phyloP scores from a whole-genome alignment of 1,140 invertebrate genomes.

The Scaptomyza montana region DNA sequence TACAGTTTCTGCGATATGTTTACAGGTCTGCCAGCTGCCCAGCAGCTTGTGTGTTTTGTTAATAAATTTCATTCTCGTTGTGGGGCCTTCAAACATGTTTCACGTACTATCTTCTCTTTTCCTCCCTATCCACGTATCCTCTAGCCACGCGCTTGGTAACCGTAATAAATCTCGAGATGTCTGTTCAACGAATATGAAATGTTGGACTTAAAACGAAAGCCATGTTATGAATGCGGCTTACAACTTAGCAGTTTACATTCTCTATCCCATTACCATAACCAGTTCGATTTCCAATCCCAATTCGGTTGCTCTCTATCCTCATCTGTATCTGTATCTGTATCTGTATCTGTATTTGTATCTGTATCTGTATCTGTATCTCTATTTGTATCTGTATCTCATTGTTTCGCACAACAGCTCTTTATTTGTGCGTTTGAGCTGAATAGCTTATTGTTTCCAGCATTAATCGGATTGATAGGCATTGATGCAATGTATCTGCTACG shows the following conservation, averaged over 20 bases:
- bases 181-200: constrained; percentile 37
- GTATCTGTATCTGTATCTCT: neutral
- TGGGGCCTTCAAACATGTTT: constrained; percentile 1
- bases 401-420: neutral
- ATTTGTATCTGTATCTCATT: neutral
- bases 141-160: neutral
- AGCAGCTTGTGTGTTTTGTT: constrained; percentile 24
- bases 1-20: constrained; percentile 50
- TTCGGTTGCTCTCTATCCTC: neutral
- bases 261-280: neutral
- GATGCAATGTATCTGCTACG: constrained; percentile 23
- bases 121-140: neutral
- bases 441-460: constrained; percentile 37
- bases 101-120: neutral
- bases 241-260: constrained; percentile 32
- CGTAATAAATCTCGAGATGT: constrained; percentile 46
- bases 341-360: neutral
- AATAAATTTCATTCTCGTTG: constrained; percentile 33
- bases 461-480: constrained; percentile 47
- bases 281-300: neutral
- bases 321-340: too few species aligned
- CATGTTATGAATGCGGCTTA: constrained; percentile 48
- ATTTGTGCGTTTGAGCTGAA: constrained; percentile 23
- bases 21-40: constrained; percentile 33
- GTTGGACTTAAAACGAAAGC: constrained; percentile 45